Evolutionary conservation across 2,888 invertebrate genomes (phyloP).

Genomic region (Eugnorisma glareosa): DNA sequence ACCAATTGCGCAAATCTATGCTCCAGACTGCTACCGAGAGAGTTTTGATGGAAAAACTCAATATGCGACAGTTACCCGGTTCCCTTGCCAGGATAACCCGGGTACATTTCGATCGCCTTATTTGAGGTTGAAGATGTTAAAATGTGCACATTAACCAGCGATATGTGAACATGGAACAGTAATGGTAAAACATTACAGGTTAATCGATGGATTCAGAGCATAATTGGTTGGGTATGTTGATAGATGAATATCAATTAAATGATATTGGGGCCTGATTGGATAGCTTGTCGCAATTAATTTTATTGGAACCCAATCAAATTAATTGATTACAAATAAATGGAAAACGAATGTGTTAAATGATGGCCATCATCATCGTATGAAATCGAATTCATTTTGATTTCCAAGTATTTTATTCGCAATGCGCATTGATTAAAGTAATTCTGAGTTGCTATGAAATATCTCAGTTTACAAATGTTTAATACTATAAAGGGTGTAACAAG

Average conservation of each 20-base stretch:
- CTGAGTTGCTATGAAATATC: background rate
- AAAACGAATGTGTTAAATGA: constrained; percentile 2
- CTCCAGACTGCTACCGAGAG: too few species aligned
- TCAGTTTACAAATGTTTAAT: too few species aligned
- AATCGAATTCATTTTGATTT: background rate
- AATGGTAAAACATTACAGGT: constrained; percentile 31
- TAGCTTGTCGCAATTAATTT: constrained; percentile 27
- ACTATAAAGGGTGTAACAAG: too few species aligned
- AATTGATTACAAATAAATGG: constrained; percentile 40
- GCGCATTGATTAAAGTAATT: background rate
- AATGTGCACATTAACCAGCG: background rate
- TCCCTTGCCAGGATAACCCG: too few species aligned
- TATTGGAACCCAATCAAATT: constrained; percentile 25
- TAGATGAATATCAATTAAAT: constrained; percentile 42
- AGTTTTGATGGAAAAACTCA: too few species aligned
- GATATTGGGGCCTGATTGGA: constrained; percentile 20
- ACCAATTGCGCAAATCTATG: too few species aligned
- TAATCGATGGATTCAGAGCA: constrained; percentile 2
- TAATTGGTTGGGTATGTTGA: constrained; percentile 27
- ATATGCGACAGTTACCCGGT: too few species aligned
- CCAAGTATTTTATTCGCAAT: background rate
- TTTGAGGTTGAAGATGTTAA: background rate
- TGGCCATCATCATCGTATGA: constrained; percentile 2
- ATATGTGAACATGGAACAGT: constrained; percentile 2
- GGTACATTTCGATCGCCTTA: background rate